Conservation (phyloP, 2,797 vertebrate species). For the Furcifer pardalis region DNA sequence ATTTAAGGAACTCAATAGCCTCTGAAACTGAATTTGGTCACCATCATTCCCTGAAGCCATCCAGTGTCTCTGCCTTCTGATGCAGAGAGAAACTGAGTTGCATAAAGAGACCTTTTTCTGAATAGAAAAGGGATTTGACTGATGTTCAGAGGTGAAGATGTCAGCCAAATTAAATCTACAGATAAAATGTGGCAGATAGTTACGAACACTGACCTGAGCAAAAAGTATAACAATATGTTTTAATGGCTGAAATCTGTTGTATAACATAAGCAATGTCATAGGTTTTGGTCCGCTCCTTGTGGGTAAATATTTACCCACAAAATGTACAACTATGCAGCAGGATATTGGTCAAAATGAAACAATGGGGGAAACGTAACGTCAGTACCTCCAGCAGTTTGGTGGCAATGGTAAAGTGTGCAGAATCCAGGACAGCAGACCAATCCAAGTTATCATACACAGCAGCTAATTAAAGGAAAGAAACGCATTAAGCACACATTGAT, state of each 20-base stretch:
- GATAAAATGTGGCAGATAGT: background rate
- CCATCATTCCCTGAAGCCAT: too few species aligned
- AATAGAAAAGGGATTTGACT: background rate
- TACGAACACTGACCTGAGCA: background rate
- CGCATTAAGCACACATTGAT: conserved; percentile 5
- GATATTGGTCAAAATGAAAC: background rate
- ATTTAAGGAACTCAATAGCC: too few species aligned
- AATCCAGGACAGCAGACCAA: conserved; percentile 81
- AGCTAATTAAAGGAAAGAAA: conserved; percentile 75
- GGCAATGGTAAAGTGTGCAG: conserved; percentile 79
- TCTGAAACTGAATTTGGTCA: too few species aligned
- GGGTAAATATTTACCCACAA: too few species aligned
- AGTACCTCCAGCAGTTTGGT: conserved; percentile 89
- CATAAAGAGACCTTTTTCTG: background rate
- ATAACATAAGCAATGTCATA: too few species aligned
- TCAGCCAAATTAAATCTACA: background rate
- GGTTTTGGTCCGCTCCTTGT: too few species aligned
- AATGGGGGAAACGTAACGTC: background rate
- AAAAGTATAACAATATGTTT: background rate
- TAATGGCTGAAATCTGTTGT: too few species aligned
- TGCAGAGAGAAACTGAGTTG: background rate
- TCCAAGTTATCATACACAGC: conserved; percentile 88
- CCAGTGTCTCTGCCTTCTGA: too few species aligned
- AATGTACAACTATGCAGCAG: background rate
- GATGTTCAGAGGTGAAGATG: background rate